These are phyloP conservation scores for Dolichotis patagonum DNA, from an alignment of 2,113 vertebrate genomes.

Conservation along the genomic window DNA sequence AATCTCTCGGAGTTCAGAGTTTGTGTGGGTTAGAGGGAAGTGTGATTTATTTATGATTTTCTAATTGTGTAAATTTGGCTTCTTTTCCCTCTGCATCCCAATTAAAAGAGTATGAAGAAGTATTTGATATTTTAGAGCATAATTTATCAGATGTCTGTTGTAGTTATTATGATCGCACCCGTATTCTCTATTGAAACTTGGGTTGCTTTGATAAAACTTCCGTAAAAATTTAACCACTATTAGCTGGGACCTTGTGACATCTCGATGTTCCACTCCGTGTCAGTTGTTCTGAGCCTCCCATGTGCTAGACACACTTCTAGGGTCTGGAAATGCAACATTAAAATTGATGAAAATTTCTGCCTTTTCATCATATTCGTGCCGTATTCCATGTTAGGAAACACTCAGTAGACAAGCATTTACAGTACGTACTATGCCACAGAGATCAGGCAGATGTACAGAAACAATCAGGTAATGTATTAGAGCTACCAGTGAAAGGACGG, in stretches of 20 bases:
- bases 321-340: background rate
- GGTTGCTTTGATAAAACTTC: background rate
- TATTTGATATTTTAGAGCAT: background rate
- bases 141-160: background rate
- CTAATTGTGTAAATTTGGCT: background rate
- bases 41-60: background rate
- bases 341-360: background rate
- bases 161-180: background rate
- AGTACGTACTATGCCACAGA: background rate
- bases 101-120: background rate
- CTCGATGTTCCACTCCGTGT: background rate
- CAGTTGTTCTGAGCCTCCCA: background rate
- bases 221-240: background rate
- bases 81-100: background rate
- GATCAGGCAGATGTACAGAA: background rate
- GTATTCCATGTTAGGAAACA: background rate
- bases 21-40: background rate
- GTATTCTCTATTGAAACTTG: background rate
- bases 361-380: background rate
- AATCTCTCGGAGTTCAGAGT: background rate
- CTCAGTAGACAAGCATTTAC: background rate
- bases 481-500: background rate
- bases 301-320: background rate
- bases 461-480: background rate
- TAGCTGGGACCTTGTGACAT: background rate